Percentiles rank a stretch among this genome's conserved stretches.
These are phyloP conservation scores for Tympanuchus pallidicinctus DNA, from an alignment of 2,113 vertebrate species.

Conservation along the genomic window DNA sequence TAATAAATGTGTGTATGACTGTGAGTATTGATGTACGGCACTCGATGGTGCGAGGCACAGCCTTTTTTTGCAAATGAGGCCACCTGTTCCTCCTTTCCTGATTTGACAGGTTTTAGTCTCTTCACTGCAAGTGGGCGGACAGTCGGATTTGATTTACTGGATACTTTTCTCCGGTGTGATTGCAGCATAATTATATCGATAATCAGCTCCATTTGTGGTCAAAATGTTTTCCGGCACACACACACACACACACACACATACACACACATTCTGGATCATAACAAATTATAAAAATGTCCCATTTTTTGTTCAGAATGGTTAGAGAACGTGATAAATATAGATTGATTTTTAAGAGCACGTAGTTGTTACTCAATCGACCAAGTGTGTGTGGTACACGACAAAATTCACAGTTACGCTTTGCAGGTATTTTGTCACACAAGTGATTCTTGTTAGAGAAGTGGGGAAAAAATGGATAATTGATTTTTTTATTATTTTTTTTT, in stretches of 20 bases:
- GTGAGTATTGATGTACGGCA: not conserved
- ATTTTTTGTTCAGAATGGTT: not conserved
- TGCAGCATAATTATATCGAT: slow-evolving; percentile 73
- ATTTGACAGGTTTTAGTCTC: slow-evolving; percentile 69
- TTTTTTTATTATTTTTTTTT: not conserved
- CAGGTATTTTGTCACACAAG: slow-evolving; percentile 49
- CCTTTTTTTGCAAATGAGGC: slow-evolving; percentile 58
- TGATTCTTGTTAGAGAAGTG: slow-evolving; percentile 42
- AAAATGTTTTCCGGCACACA: slow-evolving; percentile 46
- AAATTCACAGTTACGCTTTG: slow-evolving; percentile 30
- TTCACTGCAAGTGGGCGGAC: slow-evolving; percentile 60
- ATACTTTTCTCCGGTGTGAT: slow-evolving; percentile 59
- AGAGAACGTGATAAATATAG: slow-evolving; percentile 1
- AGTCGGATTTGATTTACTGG: slow-evolving; percentile 72
- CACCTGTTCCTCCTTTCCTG: slow-evolving; percentile 63
- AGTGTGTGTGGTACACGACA: slow-evolving; percentile 20
- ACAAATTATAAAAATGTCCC: not conserved
- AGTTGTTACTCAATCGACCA: slow-evolving; percentile 42
- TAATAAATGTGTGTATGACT: not conserved
- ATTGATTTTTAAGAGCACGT: slow-evolving; percentile 38
- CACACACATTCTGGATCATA: not conserved
- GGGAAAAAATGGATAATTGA: slow-evolving; percentile 1
- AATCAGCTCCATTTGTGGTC: slow-evolving; percentile 71
- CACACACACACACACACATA: not conserved
- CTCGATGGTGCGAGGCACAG: not conserved